Evolutionary conservation across 2,113 vertebrate genomes (phyloP).

Genomic region (Thinocorus orbignyianus): DNA sequence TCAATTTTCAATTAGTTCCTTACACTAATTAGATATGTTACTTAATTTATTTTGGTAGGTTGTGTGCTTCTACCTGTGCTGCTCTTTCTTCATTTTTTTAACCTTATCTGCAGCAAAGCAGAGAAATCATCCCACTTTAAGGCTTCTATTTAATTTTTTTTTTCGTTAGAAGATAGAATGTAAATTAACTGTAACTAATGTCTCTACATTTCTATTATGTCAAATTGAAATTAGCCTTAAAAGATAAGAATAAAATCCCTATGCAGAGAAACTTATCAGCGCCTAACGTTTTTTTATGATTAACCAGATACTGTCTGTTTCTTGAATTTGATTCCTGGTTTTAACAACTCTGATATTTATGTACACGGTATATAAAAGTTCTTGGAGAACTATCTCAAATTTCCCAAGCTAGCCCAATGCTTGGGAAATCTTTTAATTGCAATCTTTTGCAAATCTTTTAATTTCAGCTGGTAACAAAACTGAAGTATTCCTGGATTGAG

Average conservation of each 20-base stretch:
- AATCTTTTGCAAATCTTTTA: too few species aligned
- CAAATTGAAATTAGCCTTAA: constrained; percentile 25
- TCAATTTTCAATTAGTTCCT: constrained; percentile 56
- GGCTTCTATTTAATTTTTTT: constrained; percentile 20
- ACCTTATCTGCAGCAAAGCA: background rate
- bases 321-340: background rate
- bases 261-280: background rate
- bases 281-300: background rate
- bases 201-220: background rate
- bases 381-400: background rate
- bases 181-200: constrained; percentile 35
- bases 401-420: background rate
- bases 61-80: constrained; percentile 11
- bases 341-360: background rate
- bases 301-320: background rate
- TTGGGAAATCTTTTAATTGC: background rate
- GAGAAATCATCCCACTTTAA: background rate
- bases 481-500: too few species aligned
- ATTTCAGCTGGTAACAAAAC: background rate
- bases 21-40: background rate
- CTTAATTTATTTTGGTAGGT: constrained; percentile 47
- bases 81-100: background rate
- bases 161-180: background rate
- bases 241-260: background rate
- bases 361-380: background rate